Conservation (phyloP, 2,113 vertebrate genomes). For the Gavialis gangeticus region DNA sequence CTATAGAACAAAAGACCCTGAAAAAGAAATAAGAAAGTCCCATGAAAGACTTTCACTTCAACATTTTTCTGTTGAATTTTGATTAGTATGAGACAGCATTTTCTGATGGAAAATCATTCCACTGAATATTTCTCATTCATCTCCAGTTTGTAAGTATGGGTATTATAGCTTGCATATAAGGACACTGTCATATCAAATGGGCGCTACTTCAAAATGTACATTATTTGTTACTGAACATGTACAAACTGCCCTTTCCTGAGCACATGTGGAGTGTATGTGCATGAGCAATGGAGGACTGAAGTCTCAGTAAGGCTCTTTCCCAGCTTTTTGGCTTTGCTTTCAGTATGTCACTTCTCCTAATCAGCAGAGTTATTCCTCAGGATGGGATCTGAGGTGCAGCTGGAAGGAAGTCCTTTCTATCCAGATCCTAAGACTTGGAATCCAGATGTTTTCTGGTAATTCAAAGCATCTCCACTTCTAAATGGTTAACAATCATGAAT, state of each 20-base stretch:
- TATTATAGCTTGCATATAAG: not conserved
- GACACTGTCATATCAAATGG: not conserved
- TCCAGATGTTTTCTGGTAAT: not conserved
- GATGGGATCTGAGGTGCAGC: not conserved
- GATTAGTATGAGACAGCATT: not conserved
- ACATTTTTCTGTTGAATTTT: not conserved
- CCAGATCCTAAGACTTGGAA: not conserved
- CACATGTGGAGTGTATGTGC: too few relatives aligned
- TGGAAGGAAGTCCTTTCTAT: not conserved
- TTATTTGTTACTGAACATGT: not conserved
- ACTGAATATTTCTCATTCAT: not conserved
- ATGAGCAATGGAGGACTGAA: not conserved
- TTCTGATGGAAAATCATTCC: not conserved
- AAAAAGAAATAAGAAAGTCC: not conserved
- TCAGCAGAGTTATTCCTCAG: not conserved
- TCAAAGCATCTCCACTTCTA: not conserved
- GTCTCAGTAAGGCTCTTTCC: not conserved
- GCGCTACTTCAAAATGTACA: not conserved
- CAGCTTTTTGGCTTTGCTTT: not conserved
- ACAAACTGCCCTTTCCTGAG: not conserved
- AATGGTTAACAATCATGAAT: not conserved
- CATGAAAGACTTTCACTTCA: not conserved
- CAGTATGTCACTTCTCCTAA: accelerated
- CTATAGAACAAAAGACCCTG: not conserved
- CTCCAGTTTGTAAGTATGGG: not conserved